Evolutionary conservation across 2,797 vertebrate genomes (phyloP), one percentile per base, ranked within the genome.

Genomic region (Lagocephalus sceleratus): DNA sequence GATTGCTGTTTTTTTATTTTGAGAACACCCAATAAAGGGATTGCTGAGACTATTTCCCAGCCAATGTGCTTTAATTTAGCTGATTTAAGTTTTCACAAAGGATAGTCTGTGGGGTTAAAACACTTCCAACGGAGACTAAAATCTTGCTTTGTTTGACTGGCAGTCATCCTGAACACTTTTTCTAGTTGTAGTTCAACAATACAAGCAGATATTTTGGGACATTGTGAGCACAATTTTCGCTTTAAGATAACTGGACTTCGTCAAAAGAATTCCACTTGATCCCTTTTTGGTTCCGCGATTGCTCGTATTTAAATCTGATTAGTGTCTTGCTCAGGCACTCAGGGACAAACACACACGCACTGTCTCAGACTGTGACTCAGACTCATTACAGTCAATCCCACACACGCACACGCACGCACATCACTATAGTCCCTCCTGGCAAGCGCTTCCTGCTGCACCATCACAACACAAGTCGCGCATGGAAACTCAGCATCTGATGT

Each of bases 401-500:
- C 22, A 3, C 46, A n/a, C 47, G 22, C 45, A 41, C 57, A 5
- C 20, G 1, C 4, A 7, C 5, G 43, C 46, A 44, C 47, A 55
- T 47, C 55, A 26, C 35, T 56, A 55, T 45, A 20, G 54, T 68
- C 45, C 57, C 52, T 63, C 59, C 48, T 48, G 55, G 35, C 54
- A 54, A 57, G 55, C 50, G 57, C 54, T 67, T 77, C 63, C 68
- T 73, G 65, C 68, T 60, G 69, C 68, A 83, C 68, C 66, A 71
- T 72, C 73, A 11, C 11, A 12, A 54, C 58, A 60, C 66, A 71
- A 66, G 48, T 68, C 49, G 54, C 20, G 65, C 47, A 67, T 69
- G 61, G 63, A 78, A 73, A 68, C 71, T 82, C 73, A 80, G 81
- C 86, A 85, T 87, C 83, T 38, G 60, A 75, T 76, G 85, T 89